Conservation (phyloP, 2,797 vertebrate species). For the Amphiprion clarkii region DNA sequence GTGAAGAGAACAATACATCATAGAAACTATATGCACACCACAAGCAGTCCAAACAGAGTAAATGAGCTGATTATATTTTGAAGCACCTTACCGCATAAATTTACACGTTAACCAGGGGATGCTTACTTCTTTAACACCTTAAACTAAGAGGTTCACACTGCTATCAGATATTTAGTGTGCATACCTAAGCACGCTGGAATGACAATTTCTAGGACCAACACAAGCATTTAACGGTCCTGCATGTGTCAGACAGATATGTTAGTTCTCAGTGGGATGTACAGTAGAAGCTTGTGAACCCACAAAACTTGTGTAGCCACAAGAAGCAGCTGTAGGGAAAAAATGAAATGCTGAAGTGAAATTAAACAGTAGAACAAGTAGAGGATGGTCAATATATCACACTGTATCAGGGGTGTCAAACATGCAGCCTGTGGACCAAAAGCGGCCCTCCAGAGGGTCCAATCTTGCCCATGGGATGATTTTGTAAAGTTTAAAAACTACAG, state of each 20-base stretch:
- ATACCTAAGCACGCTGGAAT: not conserved
- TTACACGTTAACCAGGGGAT: not conserved
- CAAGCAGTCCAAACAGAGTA: not conserved
- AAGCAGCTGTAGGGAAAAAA: no score
- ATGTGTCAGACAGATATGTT: no score
- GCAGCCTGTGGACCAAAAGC: no score
- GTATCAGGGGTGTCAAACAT: no score
- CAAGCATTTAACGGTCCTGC: not conserved
- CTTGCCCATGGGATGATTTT: no score
- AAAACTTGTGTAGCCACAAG: no score
- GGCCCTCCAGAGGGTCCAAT: no score
- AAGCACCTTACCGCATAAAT: not conserved
- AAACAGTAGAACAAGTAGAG: no score
- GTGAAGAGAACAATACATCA: not conserved
- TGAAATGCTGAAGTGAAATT: no score
- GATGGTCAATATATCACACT: not conserved
- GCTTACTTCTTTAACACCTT: not conserved
- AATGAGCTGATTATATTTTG: not conserved
- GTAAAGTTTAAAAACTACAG: no score
- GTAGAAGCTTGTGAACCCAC: no score
- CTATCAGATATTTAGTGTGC: not conserved
- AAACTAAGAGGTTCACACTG: not conserved
- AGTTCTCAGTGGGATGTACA: no score
- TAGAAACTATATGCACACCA: not conserved
- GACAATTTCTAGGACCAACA: not conserved